A percentile compares a stretch with the other conserved stretches of the same genome.
phyloP scores from a whole-genome alignment of 2,113 vertebrate species.

The Illadopsis cleaveri region DNA sequence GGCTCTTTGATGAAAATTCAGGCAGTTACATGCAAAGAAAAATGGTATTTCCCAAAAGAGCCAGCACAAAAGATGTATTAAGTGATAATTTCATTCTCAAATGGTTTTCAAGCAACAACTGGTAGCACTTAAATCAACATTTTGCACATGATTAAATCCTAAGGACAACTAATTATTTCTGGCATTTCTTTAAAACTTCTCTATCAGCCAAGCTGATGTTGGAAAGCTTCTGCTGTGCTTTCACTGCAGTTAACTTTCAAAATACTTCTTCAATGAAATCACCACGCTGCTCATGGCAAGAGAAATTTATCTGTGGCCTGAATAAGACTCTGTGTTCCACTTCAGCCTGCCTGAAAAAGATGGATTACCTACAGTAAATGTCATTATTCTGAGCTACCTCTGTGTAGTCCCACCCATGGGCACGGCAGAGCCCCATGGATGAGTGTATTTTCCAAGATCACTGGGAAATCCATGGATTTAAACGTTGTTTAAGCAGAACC shows the following conservation, averaged over 20 bases:
- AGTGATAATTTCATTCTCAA: conserved; percentile 38
- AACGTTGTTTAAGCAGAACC: not conserved
- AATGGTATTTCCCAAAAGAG: conserved; percentile 3
- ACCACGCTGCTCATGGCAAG: not conserved
- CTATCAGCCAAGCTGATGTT: conserved; percentile 12
- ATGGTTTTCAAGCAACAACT: conserved; percentile 8
- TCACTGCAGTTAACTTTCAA: not conserved
- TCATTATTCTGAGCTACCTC: not conserved
- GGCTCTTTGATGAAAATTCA: not conserved
- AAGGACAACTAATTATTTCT: conserved; percentile 53
- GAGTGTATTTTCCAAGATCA: not conserved
- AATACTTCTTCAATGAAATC: conserved; percentile 44
- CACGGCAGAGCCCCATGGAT: not conserved
- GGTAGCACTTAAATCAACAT: conserved; percentile 43
- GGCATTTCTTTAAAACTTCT: conserved; percentile 23
- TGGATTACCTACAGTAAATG: not conserved
- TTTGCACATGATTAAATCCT: conserved; percentile 47
- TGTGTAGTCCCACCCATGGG: not conserved
- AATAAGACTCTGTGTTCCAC: conserved; percentile 18
- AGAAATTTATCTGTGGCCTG: conserved; percentile 27
- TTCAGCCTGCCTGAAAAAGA: not conserved
- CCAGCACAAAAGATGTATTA: conserved; percentile 30
- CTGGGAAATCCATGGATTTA: not conserved
- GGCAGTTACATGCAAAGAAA: not conserved
- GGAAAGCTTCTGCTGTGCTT: conserved; percentile 7